Evolutionary conservation across 1,140 invertebrate genomes (phyloP), one percentile per base, ranked within the genome.

Genomic region (Drusus annulatus): DNA sequence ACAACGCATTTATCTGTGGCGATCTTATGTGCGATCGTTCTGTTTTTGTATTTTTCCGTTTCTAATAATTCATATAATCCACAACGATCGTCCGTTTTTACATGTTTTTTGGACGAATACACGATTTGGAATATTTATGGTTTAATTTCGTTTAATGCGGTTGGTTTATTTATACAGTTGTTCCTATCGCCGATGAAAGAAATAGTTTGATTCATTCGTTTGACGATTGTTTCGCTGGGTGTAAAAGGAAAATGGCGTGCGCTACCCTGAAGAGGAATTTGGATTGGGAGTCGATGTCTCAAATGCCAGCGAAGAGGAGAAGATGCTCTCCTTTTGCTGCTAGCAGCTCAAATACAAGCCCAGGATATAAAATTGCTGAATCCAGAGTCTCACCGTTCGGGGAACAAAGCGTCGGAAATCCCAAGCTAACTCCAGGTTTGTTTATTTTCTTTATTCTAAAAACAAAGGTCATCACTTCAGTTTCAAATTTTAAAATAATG

Each of bases 241-340:
- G 50, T 45, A 79, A 90, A 91, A 89, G 90, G 90, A 92, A 92
- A 91, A 98, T 98, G 97, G 97, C 97, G 91, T 98, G 97, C 92
- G 96, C 96, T 89, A 98, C 97, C 85, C 91, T 98, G 78, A 98
- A 98, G 92, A 93, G 97, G 88, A 94, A 94, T 86, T 92, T 97
- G 85, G 97, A 98, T 88, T 98, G 97, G 93, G 97, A 98, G 90
- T 94, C 96, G 36, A 93, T 97, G 87, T 92, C 94, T 84, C 94
- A 95, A 85, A 91, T 94, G 81, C 94, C 96, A 28, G 93, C 93
- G 76, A 98, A 97, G 90, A 91, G 96, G 88, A 91, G 96, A 88
- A 93, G 97, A 91, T 98, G 96, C 90, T 93, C 93, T 86, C 96
- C 95, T 73, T 94, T 97, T 91, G 92, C 92, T 86, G 93, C 92